Evolutionary conservation across 30 jellyfish, hydroid and myxozoan genomes (phyloP).

Genomic region (Pelagia noctiluca): DNA sequence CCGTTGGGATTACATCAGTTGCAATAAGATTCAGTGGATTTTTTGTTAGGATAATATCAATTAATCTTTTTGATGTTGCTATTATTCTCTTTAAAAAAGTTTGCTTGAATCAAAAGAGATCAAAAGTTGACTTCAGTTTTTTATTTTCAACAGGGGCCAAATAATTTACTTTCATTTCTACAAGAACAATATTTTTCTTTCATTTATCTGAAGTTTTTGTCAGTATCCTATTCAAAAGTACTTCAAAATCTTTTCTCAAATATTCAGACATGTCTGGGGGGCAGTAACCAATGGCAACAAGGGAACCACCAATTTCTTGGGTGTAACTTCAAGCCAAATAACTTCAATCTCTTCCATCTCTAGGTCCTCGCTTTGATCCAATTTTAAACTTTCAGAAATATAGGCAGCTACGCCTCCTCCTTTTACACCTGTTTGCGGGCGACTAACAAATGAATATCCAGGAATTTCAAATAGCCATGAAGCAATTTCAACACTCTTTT

Average conservation of each 20-base stretch:
- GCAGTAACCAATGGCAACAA: constrained; percentile 44
- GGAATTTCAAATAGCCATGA: background rate
- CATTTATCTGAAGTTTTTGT: background rate
- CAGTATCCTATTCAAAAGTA: background rate
- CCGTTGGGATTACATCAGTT: constrained; percentile 48
- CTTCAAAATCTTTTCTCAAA: constrained; percentile 36
- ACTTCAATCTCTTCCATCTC: constrained; percentile 42
- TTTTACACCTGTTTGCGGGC: too few relatives aligned
- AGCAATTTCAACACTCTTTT: background rate
- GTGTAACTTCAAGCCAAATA: constrained; percentile 28
- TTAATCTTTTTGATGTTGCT: constrained; percentile 38
- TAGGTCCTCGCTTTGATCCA: constrained; percentile 33
- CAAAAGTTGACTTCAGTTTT: constrained; percentile 21
- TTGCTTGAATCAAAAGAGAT: constrained; percentile 30
- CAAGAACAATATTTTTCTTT: constrained; percentile 58
- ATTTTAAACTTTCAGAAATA: constrained; percentile 28
- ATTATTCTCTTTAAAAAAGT: constrained; percentile 34
- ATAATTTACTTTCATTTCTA: constrained; percentile 73
- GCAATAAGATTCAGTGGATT: constrained; percentile 25
- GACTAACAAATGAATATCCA: background rate
- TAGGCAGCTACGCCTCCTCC: constrained; percentile 28
- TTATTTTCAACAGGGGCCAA: constrained; percentile 49
- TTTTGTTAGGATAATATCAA: constrained; percentile 58
- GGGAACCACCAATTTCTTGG: constrained; percentile 29
- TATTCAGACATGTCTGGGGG: constrained; percentile 33